A percentile compares a stretch with the other conserved stretches of the same genome.
Conservation (phyloP, 2,113 vertebrate genomes). For the Puma concolor region DNA sequence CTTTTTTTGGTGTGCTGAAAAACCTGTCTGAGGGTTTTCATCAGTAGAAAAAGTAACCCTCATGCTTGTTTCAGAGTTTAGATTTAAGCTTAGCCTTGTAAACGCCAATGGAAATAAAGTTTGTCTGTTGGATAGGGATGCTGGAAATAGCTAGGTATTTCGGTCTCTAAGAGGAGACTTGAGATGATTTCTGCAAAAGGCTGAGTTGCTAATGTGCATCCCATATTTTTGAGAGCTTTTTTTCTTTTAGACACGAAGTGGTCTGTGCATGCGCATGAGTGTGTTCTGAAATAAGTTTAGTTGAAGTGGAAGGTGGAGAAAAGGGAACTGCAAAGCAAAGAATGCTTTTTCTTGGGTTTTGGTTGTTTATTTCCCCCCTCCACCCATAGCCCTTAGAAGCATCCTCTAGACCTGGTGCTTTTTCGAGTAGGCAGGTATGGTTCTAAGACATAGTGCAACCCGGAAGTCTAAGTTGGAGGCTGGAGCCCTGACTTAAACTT, state of each 20-base stretch:
- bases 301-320: slow-evolving; percentile 44
- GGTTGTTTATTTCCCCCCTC: background rate
- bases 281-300: slow-evolving; percentile 44
- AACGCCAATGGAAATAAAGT: slow-evolving; percentile 41
- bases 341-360: background rate
- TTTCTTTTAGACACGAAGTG: background rate
- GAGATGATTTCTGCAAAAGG: background rate
- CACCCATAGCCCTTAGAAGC: slow-evolving; percentile 1
- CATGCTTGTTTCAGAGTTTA: background rate
- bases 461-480: slow-evolving; percentile 74
- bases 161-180: slow-evolving; percentile 26
- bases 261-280: background rate
- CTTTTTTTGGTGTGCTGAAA: slow-evolving; percentile 28
- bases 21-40: slow-evolving; percentile 48
- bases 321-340: background rate
- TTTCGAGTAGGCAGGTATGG: slow-evolving; percentile 55
- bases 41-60: background rate
- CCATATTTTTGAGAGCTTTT: background rate
- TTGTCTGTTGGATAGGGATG: slow-evolving; percentile 40
- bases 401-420: slow-evolving; percentile 54
- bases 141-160: slow-evolving; percentile 59
- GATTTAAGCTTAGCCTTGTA: background rate
- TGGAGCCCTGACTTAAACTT: slow-evolving; percentile 70
- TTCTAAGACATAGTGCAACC: slow-evolving; percentile 66
- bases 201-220: slow-evolving; percentile 29